Evolutionary conservation across 2,888 invertebrate genomes (phyloP).

Genomic region (Trissolcus japonicus): DNA sequence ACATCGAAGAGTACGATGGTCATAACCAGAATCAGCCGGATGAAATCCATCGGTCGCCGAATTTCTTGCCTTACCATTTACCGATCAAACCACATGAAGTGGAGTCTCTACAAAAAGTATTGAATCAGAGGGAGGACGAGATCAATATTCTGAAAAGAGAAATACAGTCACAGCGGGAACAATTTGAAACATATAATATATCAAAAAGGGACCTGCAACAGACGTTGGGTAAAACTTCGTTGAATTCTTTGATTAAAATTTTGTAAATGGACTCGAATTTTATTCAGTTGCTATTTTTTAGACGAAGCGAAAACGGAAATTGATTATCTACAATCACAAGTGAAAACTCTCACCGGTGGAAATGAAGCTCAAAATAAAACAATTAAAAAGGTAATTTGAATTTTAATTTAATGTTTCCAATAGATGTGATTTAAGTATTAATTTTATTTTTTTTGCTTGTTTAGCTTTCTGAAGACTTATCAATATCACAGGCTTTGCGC

Average conservation of each 20-base stretch:
- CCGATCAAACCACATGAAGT: conserved; percentile 74
- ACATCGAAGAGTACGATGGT: conserved; percentile 63
- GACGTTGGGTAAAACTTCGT: conserved; percentile 77
- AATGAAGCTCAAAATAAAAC: conserved; percentile 68
- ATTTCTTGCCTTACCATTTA: conserved; percentile 58
- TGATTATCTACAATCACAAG: conserved; percentile 65
- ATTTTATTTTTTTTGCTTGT: not conserved
- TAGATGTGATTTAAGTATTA: not conserved
- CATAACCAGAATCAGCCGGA: conserved; percentile 60
- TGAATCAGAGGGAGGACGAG: conserved; percentile 68
- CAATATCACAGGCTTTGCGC: conserved; percentile 65
- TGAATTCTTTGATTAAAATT: not conserved
- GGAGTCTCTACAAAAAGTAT: conserved; percentile 65
- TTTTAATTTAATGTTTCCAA: not conserved
- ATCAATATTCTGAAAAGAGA: conserved; percentile 78
- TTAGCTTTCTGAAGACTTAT: conserved; percentile 68
- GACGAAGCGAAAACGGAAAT: conserved; percentile 71
- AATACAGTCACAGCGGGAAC: conserved; percentile 79
- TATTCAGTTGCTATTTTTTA: conserved; percentile 45
- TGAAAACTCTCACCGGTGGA: conserved; percentile 65
- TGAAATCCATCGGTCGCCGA: conserved; percentile 64
- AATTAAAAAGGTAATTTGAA: conserved; percentile 67
- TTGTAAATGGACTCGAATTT: not conserved
- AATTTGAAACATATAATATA: conserved; percentile 80
- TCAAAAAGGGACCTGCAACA: conserved; percentile 81